Base-by-base conservation (phyloP, 2,888 invertebrate genomes). In the Eupithecia insigniata region DNA sequence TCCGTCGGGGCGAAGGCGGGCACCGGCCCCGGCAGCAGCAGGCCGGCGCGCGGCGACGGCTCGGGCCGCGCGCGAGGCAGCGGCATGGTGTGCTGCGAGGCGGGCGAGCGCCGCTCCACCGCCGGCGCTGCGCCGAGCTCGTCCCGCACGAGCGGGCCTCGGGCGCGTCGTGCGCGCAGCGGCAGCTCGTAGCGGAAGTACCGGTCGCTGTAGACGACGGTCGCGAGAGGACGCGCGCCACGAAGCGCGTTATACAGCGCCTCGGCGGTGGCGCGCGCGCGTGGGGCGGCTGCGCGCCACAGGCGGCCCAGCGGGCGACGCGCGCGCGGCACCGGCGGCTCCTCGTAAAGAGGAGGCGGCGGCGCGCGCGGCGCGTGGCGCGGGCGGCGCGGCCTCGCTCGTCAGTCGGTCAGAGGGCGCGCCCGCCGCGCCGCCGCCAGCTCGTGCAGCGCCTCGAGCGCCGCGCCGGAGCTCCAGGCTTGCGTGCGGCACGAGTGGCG, bases 391-490 rank as follows among this genome's bases (percentile, higher is more conserved):
- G 85, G 83, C 68, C 85, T 83, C 79, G 80, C 83, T 82, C 84
- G 87, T 84, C 89, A 88, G 82, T 85, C 89, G 81, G 78, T 82
- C 75, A 89, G 85, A 71, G 89, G 87, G 36, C 89, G 88, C 81
- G 90, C 86, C 79, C 88, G 87, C 2, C 85, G 84, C 64, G 89
- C 88, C 80, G 85, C 92, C 76, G 94, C 90, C 75, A 96, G 89
- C 77, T 96, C 96, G 83, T 95, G 89, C 68, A 96, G 90, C 90
- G 97, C 98, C 95, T 99, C 99, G 80, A 99, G 93, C 79, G 98
- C 94, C 75, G 97, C 95, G 68, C 96, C 97, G 86, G 98, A 96
- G 90, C 99, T 99, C 99, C 99, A 99, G 2, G 99, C 99, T 94
- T 99, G 99, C 66, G 99, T 97, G 82, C 97, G 96, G 87, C 99